These are phyloP conservation scores for Bagarius yarrelli DNA, from an alignment of 2,113 vertebrate species.

Conservation along the genomic window DNA sequence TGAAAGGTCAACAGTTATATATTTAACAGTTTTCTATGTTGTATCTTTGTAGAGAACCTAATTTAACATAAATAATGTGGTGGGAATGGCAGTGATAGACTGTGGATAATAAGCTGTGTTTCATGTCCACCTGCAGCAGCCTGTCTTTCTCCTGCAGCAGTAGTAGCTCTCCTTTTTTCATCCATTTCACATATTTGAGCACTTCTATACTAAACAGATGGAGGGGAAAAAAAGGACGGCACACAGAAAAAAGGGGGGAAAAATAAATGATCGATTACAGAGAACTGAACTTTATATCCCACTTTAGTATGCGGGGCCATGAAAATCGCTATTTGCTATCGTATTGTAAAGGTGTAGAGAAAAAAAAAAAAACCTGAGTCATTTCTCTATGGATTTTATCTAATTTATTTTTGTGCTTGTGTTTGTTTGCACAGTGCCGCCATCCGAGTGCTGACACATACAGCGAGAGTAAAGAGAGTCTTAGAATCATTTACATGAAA, in stretches of 20 bases:
- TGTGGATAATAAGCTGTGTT: slow-evolving; percentile 79
- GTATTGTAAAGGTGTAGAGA: slow-evolving; percentile 76
- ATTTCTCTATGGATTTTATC: slow-evolving; percentile 71
- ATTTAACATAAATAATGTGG: slow-evolving; percentile 92
- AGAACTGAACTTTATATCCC: slow-evolving; percentile 76
- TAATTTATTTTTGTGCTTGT: slow-evolving; percentile 75
- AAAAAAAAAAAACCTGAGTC: slow-evolving; percentile 62
- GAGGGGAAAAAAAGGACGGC: slow-evolving; percentile 60
- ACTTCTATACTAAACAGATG: slow-evolving; percentile 35
- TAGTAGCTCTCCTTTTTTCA: slow-evolving; percentile 79
- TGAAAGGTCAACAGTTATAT: slow-evolving; percentile 99
- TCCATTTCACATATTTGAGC: slow-evolving; percentile 68
- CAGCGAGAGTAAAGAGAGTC: slow-evolving; percentile 59
- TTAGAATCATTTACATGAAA: slow-evolving; percentile 69
- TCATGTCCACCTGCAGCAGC: slow-evolving; percentile 66
- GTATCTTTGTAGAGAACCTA: slow-evolving; percentile 99
- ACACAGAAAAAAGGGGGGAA: slow-evolving; percentile 49
- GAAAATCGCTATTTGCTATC: slow-evolving; percentile 79
- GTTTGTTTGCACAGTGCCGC: slow-evolving; percentile 66
- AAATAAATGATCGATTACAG: slow-evolving; percentile 65
- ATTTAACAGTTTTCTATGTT: slow-evolving; percentile 99
- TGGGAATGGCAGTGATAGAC: slow-evolving; percentile 78
- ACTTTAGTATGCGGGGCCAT: slow-evolving; percentile 72
- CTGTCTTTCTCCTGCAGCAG: slow-evolving; percentile 81
- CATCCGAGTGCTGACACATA: slow-evolving; percentile 55